Percentiles rank a stretch among this genome's conserved stretches.
phyloP scores from a whole-genome alignment of 2,797 vertebrate genomes.

The Columba guinea region DNA sequence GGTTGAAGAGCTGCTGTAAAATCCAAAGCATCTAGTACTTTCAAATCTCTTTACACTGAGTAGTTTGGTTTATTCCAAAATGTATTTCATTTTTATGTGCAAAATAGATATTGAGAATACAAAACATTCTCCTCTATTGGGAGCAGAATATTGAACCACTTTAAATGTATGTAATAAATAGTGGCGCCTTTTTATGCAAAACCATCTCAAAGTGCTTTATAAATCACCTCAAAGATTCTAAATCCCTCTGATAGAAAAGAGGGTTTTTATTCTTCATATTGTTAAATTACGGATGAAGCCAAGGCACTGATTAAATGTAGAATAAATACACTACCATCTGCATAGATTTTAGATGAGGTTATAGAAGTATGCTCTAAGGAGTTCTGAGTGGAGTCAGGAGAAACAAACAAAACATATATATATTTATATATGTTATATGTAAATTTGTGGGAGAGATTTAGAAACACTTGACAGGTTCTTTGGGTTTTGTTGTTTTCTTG shows the following conservation, averaged over 20 bases:
- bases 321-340: conserved; percentile 29
- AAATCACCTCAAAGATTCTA: background rate
- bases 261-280: background rate
- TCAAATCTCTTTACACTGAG: background rate
- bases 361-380: background rate
- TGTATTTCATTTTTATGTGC: background rate
- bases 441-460: background rate
- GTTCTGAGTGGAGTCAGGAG: background rate
- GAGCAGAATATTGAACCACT: background rate
- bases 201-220: conserved; percentile 42
- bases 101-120: background rate
- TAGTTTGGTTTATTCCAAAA: conserved; percentile 10
- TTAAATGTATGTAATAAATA: background rate
- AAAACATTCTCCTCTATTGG: background rate
- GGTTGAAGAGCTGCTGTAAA: conserved; percentile 12
- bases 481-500: background rate
- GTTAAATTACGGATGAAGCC: conserved; percentile 5
- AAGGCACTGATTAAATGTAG: conserved; percentile 13
- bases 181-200: conserved; percentile 31
- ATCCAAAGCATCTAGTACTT: background rate
- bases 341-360: background rate
- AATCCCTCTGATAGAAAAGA: background rate
- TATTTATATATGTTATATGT: background rate
- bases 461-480: background rate
- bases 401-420: background rate